Base-by-base conservation (phyloP, 2,113 vertebrate species). In the Conger conger region DNA sequence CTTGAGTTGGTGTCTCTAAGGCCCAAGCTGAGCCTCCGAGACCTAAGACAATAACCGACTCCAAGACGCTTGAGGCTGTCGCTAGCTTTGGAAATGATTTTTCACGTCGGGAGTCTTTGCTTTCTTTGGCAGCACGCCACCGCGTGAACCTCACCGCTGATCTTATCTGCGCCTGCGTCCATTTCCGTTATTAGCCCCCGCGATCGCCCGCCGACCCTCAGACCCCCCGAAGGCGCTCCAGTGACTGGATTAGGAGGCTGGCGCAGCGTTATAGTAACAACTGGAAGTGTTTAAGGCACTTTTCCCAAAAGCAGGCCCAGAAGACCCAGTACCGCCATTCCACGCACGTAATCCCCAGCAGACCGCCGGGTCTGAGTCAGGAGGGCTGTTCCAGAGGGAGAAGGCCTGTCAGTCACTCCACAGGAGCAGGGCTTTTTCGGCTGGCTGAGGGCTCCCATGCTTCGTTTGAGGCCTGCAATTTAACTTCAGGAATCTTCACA, bases 121-220 rank as follows among this genome's bases (percentile, higher is more conserved):
- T 90, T 82, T 87, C 85, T 84, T 84, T 86, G 87, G 87, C 91
- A 80, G 2, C 1, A 60, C 76, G 90, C 86, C 76, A 86, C 80
- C 79, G 80, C 80, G 23, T 36, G 54, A 27, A 4, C 79, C 68
- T 73, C 68, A 30, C 27, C 11, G 63, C 88, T 90, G 78, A 80
- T 86, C 88, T 92, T 90, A 87, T 81, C 86, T 88, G 86, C 73
- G 86, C 85, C 88, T 77, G 80, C 73, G 18, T 90, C 87, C 87
- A 85, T 87, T 83, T 80, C 82, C 82, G 18, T 83, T 87, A 63
- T 81, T 83, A 82, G 60, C 78, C 57, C 57, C 63, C 17, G 78
- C 60, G 42, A 80, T 33, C 82, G 79, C 80, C 77, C 45, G 35
- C 45, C 23, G 81, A 16, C 73, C 76, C 83, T 53, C 80, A 36